Conservation (phyloP, 92 coral and sea anemone species). For the Parazoanthus swiftii region DNA sequence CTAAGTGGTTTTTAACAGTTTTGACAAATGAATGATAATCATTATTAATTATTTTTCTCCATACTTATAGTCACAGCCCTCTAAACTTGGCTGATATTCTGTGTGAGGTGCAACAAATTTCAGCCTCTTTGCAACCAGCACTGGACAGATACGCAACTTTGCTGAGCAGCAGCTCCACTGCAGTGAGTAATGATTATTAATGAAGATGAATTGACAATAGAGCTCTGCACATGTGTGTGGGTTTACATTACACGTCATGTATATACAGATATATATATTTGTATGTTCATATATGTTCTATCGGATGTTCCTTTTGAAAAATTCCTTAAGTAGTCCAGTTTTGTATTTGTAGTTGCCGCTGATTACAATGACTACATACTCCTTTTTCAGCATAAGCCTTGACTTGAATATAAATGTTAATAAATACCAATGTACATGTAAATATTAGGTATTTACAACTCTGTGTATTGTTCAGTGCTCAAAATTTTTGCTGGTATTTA, state of each 20-base stretch:
- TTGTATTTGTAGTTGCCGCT: no score
- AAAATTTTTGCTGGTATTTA: no score
- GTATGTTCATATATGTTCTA: no score
- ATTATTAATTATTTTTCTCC: neutral
- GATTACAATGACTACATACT: no score
- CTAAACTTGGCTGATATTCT: slow-evolving; percentile 79
- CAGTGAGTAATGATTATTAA: slow-evolving; percentile 42
- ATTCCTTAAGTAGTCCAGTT: no score
- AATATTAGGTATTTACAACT: no score
- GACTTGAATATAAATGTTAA: no score
- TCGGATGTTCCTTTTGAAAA: no score
- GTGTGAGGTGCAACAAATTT: slow-evolving; percentile 71
- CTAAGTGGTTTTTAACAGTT: no score
- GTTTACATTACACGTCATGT: neutral
- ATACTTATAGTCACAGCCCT: slow-evolving; percentile 55
- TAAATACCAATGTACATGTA: no score
- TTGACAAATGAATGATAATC: neutral
- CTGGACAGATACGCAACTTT: slow-evolving; percentile 76
- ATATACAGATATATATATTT: neutral
- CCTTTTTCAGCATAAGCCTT: no score
- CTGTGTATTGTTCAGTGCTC: no score
- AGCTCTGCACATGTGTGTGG: neutral
- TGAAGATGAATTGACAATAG: neutral
- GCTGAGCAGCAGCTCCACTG: slow-evolving; percentile 62
- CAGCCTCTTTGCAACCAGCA: slow-evolving; percentile 70